Evolutionary conservation across 2,113 vertebrate species (phyloP).

Genomic region (Plotosus lineatus): DNA sequence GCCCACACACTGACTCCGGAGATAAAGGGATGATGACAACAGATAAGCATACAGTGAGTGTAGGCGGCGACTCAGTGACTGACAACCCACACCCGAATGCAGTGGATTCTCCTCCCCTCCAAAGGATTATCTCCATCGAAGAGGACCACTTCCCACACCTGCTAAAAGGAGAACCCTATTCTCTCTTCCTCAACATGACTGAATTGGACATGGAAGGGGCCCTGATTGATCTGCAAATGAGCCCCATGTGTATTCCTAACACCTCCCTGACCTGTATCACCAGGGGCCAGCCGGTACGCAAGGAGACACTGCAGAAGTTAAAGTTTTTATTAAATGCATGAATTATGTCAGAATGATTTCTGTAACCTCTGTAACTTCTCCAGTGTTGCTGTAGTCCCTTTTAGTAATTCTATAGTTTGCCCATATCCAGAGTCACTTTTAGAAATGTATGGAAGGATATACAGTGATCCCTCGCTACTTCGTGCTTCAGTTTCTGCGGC

Average conservation of each 20-base stretch:
- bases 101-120: conserved; percentile 66
- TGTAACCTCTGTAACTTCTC: background rate
- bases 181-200: conserved; percentile 70
- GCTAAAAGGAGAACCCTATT: conserved; percentile 70
- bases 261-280: conserved; percentile 53
- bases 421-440: background rate
- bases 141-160: conserved; percentile 89
- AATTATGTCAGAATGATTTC: background rate
- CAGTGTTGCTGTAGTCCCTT: background rate
- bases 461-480: too few species aligned
- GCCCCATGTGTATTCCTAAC: conserved; percentile 4
- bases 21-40: conserved; percentile 36
- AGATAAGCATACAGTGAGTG: conserved; percentile 45
- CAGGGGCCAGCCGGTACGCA: conserved; percentile 79
- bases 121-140: conserved; percentile 91
- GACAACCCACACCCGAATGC: conserved; percentile 49
- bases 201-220: conserved; percentile 72
- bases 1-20: background rate
- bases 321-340: background rate
- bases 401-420: background rate
- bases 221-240: conserved; percentile 51
- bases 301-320: conserved; percentile 71
- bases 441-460: background rate
- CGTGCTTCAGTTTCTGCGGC: too few species aligned
- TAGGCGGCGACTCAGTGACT: conserved; percentile 10